phyloP scores from a whole-genome alignment of 2,797 vertebrate genomes.

The Anas bahamensis region DNA sequence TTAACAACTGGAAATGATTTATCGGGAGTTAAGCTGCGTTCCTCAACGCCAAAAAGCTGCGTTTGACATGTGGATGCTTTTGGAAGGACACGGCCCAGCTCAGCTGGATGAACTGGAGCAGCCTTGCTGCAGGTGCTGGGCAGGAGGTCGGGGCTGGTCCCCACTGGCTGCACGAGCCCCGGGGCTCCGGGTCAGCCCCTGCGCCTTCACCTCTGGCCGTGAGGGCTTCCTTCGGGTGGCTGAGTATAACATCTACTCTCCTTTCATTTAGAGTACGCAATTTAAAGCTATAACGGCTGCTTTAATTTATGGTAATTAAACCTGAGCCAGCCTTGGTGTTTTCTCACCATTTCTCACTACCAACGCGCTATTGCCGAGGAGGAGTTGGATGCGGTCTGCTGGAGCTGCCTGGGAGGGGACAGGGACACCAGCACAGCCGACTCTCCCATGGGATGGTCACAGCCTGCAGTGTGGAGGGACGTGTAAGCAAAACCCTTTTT shows the following conservation, averaged over 20 bases:
- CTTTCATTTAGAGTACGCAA: constrained; percentile 67
- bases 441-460: not conserved
- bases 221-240: constrained; percentile 65
- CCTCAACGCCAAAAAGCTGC: not conserved
- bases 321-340: not conserved
- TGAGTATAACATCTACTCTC: constrained; percentile 64
- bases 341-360: not conserved
- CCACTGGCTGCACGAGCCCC: not conserved
- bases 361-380: not conserved
- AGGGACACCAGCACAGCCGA: accelerated
- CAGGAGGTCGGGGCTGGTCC: not conserved
- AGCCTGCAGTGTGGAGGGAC: not conserved
- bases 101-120: not conserved
- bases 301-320: constrained; percentile 48
- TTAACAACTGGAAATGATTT: constrained; percentile 35
- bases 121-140: not conserved
- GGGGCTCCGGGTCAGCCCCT: not conserved
- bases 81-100: not conserved
- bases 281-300: constrained; percentile 54
- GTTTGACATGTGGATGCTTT: not conserved
- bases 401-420: not conserved
- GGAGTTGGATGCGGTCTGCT: not conserved
- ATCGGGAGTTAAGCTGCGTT: accelerated
- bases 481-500: not conserved
- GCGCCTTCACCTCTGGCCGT: constrained; percentile 14